Conservation (phyloP, 2,113 vertebrate species). For the Xyrauchen texanus region DNA sequence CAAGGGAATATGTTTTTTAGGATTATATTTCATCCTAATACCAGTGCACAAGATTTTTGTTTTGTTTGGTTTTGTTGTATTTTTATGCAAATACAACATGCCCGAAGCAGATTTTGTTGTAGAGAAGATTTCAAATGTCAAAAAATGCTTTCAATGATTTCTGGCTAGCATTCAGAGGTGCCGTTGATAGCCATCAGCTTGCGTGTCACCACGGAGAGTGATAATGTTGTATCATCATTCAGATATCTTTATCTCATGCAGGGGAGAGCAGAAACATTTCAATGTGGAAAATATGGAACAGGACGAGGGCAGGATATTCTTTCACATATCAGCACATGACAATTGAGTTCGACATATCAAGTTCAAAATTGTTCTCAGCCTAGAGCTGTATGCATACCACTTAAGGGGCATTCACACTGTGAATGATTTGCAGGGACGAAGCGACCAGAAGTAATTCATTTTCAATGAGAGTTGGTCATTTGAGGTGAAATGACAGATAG, state of each 20-base stretch:
- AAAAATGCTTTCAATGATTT: background rate
- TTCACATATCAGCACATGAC: background rate
- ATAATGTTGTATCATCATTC: constrained; percentile 31
- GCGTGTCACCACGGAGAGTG: background rate
- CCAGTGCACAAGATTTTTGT: background rate
- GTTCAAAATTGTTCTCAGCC: background rate
- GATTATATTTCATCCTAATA: constrained; percentile 16
- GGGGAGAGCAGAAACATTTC: background rate
- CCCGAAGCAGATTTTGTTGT: background rate
- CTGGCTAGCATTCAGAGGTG: background rate
- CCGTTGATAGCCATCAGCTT: constrained; percentile 26
- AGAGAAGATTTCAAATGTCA: background rate
- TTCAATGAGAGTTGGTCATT: background rate
- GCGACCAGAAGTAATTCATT: background rate
- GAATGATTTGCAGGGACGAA: background rate
- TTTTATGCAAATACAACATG: constrained; percentile 21
- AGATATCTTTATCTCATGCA: constrained; percentile 17
- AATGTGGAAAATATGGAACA: background rate
- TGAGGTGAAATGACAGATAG: background rate
- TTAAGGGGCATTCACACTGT: background rate
- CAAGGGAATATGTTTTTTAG: background rate
- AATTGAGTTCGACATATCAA: background rate
- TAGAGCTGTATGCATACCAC: background rate
- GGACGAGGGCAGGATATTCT: constrained; percentile 9
- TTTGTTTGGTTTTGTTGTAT: background rate